phyloP scores from a whole-genome alignment of 2,888 invertebrate genomes.

The Glaucopsyche alexis region DNA sequence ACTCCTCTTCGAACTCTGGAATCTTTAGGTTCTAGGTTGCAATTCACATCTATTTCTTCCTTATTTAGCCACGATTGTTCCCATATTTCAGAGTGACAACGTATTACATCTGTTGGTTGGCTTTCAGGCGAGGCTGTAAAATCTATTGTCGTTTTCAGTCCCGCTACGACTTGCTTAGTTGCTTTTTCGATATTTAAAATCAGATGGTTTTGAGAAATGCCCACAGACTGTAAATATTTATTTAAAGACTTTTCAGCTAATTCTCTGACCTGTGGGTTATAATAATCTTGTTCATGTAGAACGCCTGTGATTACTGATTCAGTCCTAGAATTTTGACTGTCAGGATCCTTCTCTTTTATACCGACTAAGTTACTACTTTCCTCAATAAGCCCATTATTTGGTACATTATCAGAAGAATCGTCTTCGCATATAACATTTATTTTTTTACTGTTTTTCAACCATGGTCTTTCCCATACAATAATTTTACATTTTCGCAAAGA shows the following conservation, averaged over 20 bases:
- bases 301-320: no score
- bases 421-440: no score
- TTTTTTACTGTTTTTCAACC: no score
- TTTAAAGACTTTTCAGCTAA: constrained; percentile 51
- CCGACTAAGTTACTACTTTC: no score
- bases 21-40: no score
- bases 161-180: constrained; percentile 63
- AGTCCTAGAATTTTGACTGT: no score
- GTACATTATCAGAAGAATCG: no score
- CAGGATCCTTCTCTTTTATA: no score
- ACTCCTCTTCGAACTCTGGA: no score
- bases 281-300: constrained; percentile 38
- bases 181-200: constrained; percentile 51
- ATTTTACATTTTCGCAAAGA: no score
- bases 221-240: constrained; percentile 46
- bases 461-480: no score
- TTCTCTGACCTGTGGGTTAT: constrained; percentile 44
- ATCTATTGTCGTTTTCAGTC: constrained; percentile 54
- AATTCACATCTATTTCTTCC: constrained; percentile 51
- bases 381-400: no score
- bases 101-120: constrained; percentile 34
- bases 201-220: constrained; percentile 42
- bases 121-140: constrained; percentile 46
- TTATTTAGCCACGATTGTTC: constrained; percentile 80
- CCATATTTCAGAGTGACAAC: constrained; percentile 75